Percentiles rank a stretch among this genome's conserved stretches.
These are phyloP conservation scores for Pangasius macronema DNA, from an alignment of 2,797 vertebrate species.

Conservation along the genomic window DNA sequence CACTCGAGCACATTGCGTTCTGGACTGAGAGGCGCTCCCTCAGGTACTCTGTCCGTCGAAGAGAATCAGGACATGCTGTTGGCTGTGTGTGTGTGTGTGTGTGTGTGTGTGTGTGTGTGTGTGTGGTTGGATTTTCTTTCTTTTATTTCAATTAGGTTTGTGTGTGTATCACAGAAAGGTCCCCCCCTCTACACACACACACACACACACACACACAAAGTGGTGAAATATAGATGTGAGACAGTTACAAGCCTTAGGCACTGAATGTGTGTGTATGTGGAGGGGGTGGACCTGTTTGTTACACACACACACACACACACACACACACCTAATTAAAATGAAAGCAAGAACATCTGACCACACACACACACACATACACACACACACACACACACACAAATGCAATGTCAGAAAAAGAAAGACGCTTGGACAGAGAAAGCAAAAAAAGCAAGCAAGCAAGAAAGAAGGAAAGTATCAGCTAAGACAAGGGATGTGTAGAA, in stretches of 20 bases:
- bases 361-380: conserved; percentile 2
- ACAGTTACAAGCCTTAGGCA: conserved; percentile 6
- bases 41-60: background rate
- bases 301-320: conserved; percentile 1
- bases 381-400: conserved; percentile 2
- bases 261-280: background rate
- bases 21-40: background rate
- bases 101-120: background rate
- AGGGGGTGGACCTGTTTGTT: background rate
- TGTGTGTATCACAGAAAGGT: no score
- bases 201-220: background rate
- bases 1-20: background rate
- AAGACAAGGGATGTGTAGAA: no score
- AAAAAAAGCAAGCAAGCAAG: no score
- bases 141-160: no score
- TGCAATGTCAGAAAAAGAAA: background rate
- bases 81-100: background rate
- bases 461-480: no score
- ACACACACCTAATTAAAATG: conserved; percentile 7
- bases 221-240: conserved; percentile 1
- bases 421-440: no score
- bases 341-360: background rate
- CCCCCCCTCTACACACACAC: no score
- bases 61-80: background rate
- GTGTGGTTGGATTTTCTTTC: no score